A percentile compares a stretch with the other conserved stretches of the same genome.
These are phyloP conservation scores for Coturnix japonica DNA, from an alignment of 2,113 vertebrate species.

Conservation along the genomic window DNA sequence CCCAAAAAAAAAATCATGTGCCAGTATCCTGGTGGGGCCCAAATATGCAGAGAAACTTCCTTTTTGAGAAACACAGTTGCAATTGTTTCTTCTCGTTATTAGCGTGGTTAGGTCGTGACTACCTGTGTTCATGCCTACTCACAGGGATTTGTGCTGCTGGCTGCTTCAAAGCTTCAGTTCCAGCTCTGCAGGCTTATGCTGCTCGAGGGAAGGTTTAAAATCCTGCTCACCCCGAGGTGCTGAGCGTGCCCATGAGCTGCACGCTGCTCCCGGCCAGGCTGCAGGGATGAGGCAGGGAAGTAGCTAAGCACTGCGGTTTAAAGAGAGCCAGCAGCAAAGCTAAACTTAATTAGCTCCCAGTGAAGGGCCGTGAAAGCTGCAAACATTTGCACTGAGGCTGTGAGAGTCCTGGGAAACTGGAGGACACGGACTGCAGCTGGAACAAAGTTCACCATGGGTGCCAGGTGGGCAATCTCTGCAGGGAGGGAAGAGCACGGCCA, in stretches of 20 bases:
- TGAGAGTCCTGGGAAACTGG: neutral
- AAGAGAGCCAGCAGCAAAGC: neutral
- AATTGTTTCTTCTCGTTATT: constrained; percentile 15
- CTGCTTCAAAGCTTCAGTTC: neutral
- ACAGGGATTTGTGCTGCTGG: neutral
- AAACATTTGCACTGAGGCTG: neutral
- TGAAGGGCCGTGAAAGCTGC: neutral
- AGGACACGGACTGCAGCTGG: neutral
- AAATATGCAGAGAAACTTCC: constrained; percentile 50
- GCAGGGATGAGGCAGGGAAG: neutral
- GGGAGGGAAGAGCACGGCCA: neutral
- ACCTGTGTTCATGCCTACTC: neutral
- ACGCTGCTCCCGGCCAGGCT: neutral
- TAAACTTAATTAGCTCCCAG: constrained; percentile 22
- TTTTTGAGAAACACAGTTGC: constrained; percentile 38
- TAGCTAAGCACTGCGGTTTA: neutral
- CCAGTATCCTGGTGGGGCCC: constrained; percentile 18
- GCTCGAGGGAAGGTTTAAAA: neutral
- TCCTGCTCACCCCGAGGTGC: neutral
- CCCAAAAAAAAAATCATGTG: neutral
- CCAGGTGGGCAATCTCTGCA: neutral
- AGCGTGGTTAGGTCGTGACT: constrained; percentile 5
- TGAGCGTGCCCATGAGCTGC: neutral
- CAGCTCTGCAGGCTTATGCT: neutral
- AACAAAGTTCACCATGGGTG: constrained; percentile 36